Evolutionary conservation across 1,140 invertebrate genomes (phyloP).

Genomic region (Eumeta japonica): DNA sequence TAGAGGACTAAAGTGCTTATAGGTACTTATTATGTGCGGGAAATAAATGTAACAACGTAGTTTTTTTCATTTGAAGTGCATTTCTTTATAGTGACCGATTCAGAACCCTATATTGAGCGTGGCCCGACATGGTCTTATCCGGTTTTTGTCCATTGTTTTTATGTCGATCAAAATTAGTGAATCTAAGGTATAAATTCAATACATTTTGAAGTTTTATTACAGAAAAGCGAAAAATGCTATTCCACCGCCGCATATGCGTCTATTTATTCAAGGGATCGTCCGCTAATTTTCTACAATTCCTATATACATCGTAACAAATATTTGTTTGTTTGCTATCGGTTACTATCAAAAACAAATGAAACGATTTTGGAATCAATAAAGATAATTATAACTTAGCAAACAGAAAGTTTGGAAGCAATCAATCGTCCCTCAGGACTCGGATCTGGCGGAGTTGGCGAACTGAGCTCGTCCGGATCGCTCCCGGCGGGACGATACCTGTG

Average conservation of each 20-base stretch:
- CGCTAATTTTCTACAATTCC: not conserved
- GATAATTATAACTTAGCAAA: conserved; percentile 11
- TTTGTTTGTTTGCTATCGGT: conserved; percentile 1
- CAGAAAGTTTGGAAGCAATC: conserved; percentile 8
- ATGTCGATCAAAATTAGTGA: too few species aligned
- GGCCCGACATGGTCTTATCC: too few species aligned
- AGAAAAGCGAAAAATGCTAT: too few species aligned
- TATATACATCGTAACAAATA: not conserved
- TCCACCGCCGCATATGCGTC: not conserved
- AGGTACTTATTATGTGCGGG: too few species aligned
- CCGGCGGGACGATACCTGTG: conserved; percentile 12
- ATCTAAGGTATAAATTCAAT: too few species aligned
- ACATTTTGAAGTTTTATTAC: too few species aligned
- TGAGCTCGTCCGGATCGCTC: conserved; percentile 8
- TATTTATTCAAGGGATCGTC: not conserved
- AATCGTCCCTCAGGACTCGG: conserved; percentile 9
- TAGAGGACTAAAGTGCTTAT: too few species aligned
- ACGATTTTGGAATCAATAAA: conserved; percentile 8
- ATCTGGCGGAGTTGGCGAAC: conserved; percentile 4
- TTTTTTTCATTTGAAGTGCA: too few species aligned
- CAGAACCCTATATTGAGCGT: too few species aligned
- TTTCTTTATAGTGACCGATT: too few species aligned
- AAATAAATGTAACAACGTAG: too few species aligned
- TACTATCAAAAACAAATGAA: conserved; percentile 8
- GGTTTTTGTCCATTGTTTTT: too few species aligned